A percentile compares a stretch with the other conserved stretches of the same genome.
Conservation (phyloP, 1,140 invertebrate genomes). For the Araneus ventricosus region DNA sequence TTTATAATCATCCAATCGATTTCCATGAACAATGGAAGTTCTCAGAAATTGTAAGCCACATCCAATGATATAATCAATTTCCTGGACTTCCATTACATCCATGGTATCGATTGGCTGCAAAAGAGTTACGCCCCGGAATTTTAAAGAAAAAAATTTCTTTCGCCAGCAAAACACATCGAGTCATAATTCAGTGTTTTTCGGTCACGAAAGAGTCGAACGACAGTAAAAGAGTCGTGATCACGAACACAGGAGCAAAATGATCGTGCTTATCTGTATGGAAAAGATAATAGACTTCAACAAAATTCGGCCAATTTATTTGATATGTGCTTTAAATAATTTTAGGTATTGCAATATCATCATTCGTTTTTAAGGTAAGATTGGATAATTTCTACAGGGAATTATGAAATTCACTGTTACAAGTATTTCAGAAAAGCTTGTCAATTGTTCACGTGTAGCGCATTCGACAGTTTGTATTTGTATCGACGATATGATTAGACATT, state of each 20-base stretch:
- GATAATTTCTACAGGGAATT: too few relatives aligned
- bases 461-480: too few relatives aligned
- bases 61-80: constrained; percentile 14
- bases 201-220: background rate
- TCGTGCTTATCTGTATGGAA: too few relatives aligned
- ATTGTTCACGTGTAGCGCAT: too few relatives aligned
- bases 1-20: constrained; percentile 3
- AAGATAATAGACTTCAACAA: too few relatives aligned
- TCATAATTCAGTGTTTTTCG: background rate
- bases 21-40: background rate
- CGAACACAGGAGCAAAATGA: background rate
- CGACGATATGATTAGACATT: too few relatives aligned
- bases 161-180: background rate
- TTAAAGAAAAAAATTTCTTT: background rate
- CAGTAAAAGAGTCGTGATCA: background rate
- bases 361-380: too few relatives aligned
- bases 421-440: too few relatives aligned
- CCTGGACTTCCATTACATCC: background rate
- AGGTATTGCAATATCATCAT: too few relatives aligned
- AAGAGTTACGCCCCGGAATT: constrained; percentile 12
- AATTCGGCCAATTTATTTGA: too few relatives aligned
- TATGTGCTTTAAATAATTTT: too few relatives aligned
- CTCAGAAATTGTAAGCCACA: background rate
- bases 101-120: background rate
- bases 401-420: too few relatives aligned